Conservation (phyloP, 2,797 vertebrate species). For the Uromys caudimaculatus region DNA sequence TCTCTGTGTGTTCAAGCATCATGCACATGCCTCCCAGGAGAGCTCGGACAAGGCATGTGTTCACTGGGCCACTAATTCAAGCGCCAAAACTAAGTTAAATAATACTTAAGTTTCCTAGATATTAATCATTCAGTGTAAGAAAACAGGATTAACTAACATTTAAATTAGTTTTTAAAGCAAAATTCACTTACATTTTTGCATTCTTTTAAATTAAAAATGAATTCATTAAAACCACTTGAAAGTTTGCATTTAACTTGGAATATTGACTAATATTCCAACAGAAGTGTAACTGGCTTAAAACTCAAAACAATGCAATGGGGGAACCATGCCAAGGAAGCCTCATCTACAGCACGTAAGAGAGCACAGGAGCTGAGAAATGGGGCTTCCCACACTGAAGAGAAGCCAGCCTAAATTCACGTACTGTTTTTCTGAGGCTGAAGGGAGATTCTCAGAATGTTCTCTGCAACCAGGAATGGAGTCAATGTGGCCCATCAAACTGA, state of each 20-base stretch:
- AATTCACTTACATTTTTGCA: conserved; percentile 28
- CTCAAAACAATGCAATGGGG: background rate
- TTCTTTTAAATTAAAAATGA: conserved; percentile 52
- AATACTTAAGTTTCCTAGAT: conserved; percentile 53
- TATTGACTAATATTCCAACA: conserved; percentile 46
- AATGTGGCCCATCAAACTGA: conserved; percentile 90
- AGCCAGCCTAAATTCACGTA: background rate
- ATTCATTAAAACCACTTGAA: conserved; percentile 33
- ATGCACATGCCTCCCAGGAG: conserved; percentile 33
- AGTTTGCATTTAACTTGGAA: conserved; percentile 28
- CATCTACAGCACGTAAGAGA: accelerated
- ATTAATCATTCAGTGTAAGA: conserved; percentile 63
- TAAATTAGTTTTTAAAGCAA: conserved; percentile 10
- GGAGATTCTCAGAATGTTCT: background rate
- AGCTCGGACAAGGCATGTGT: background rate
- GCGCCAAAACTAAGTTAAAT: conserved; percentile 54
- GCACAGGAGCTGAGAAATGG: background rate
- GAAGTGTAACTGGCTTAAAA: conserved; percentile 19
- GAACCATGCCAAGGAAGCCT: background rate
- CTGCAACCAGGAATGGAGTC: conserved; percentile 1
- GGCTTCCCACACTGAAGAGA: background rate
- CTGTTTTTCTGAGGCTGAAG: background rate
- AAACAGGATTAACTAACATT: background rate
- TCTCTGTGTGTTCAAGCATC: conserved; percentile 22
- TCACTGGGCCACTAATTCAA: conserved; percentile 28